Percentiles rank a stretch among this genome's conserved stretches.
These are phyloP conservation scores for Trachemys scripta DNA, from an alignment of 2,113 vertebrate genomes.

Conservation along the genomic window DNA sequence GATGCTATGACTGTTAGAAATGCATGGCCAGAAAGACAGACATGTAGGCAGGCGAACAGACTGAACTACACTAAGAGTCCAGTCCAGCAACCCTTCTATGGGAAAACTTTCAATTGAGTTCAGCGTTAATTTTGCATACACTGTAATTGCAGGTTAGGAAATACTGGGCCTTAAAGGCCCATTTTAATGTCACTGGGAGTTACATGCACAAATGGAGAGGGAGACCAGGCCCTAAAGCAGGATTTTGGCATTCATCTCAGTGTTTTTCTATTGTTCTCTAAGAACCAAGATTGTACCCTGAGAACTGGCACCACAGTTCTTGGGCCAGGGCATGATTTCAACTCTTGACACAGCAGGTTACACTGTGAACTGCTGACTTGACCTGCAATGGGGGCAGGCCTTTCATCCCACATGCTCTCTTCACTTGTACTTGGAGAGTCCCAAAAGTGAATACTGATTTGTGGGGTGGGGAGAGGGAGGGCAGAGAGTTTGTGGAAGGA, in stretches of 20 bases:
- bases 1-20: conserved; percentile 26
- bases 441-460: background rate
- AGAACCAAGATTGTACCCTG: background rate
- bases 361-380: background rate
- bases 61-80: background rate
- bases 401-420: background rate
- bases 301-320: background rate
- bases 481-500: background rate
- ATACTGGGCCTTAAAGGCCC: background rate
- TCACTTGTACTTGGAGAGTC: rapidly evolving
- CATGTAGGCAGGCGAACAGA: rapidly evolving
- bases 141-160: background rate
- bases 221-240: conserved; percentile 48
- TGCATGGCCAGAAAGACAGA: background rate
- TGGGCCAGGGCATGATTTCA: background rate
- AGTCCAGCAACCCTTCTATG: background rate
- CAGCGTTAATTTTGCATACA: rapidly evolving
- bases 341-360: rapidly evolving
- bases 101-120: background rate
- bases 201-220: conserved; percentile 60
- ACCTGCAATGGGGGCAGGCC: rapidly evolving
- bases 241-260: conserved; percentile 43
- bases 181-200: conserved; percentile 45
- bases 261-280: conserved; percentile 27
- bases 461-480: too few relatives aligned